Percentiles rank a stretch among this genome's conserved stretches.
Conservation (phyloP, 1,140 invertebrate species). For the Pseudomyrmex cubaensis region DNA sequence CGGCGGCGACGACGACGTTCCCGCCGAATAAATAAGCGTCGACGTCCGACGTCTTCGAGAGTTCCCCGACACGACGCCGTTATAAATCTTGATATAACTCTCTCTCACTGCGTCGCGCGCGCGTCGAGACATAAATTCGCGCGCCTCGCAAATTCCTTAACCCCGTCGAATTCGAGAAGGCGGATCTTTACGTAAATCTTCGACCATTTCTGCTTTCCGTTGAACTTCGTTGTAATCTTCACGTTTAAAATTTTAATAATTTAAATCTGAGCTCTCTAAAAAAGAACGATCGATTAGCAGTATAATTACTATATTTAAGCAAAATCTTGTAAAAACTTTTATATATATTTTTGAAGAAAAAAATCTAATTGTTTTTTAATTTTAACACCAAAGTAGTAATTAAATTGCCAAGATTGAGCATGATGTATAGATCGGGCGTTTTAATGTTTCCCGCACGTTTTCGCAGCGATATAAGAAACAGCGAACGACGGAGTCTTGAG, state of each 20-base stretch:
- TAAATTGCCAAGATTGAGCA: neutral
- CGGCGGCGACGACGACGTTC: constrained; percentile 17
- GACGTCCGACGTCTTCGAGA: constrained; percentile 56
- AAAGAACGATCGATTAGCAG: no score
- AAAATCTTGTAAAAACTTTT: no score
- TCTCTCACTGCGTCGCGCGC: constrained; percentile 38
- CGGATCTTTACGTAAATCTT: neutral
- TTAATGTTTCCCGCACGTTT: constrained; percentile 13
- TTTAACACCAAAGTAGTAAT: neutral
- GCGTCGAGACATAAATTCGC: constrained; percentile 54
- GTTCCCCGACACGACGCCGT: constrained; percentile 35
- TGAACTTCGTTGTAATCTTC: neutral
- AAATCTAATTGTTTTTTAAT: neutral
- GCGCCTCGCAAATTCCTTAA: constrained; percentile 43
- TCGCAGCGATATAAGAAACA: constrained; percentile 5
- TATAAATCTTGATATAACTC: constrained; percentile 61
- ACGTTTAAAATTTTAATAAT: neutral
- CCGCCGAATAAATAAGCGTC: constrained; percentile 64
- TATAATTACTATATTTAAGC: no score
- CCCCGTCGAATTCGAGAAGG: neutral
- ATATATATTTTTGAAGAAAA: no score
- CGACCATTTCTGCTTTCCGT: neutral
- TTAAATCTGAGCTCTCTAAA: no score
- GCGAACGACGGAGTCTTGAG: constrained; percentile 43
- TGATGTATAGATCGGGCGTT: neutral